phyloP scores from a whole-genome alignment of 2,888 invertebrate genomes.

The Stictocephala bisonia region DNA sequence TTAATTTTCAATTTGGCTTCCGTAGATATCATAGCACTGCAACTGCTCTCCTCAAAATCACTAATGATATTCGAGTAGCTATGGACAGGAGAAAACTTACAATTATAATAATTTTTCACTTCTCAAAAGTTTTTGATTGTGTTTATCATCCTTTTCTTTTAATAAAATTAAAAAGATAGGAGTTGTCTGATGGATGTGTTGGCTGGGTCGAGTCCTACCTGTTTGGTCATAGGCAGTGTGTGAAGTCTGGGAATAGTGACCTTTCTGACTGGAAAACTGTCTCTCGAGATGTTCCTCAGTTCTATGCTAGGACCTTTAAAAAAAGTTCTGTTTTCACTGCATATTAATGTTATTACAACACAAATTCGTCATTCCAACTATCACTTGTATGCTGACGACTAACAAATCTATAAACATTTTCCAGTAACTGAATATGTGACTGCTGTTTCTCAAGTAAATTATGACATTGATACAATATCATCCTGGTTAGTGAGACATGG shows the following conservation, averaged over 20 bases:
- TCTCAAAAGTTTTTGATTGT: constrained; percentile 1
- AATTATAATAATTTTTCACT: neutral
- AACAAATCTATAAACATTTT: no score
- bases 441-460: no score
- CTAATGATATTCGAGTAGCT: neutral
- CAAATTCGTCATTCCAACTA: no score
- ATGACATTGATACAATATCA: no score
- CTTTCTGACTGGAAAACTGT: constrained; percentile 1
- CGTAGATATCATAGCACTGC: neutral
- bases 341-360: no score
- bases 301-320: no score
- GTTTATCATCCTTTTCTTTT: constrained; percentile 11
- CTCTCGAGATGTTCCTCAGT: neutral
- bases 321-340: no score
- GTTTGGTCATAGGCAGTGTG: constrained; percentile 11
- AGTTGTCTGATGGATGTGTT: constrained; percentile 5
- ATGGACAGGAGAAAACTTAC: constrained; percentile 11
- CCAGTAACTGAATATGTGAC: no score
- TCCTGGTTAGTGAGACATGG: no score
- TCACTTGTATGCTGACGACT: no score
- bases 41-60: constrained; percentile 16
- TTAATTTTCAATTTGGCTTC: constrained; percentile 1
- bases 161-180: neutral
- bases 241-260: neutral
- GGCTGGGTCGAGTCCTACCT: neutral